Evolutionary conservation across 2,888 invertebrate species (phyloP), one percentile per base, ranked within the genome.

Genomic region (Andricus quercusramuli): DNA sequence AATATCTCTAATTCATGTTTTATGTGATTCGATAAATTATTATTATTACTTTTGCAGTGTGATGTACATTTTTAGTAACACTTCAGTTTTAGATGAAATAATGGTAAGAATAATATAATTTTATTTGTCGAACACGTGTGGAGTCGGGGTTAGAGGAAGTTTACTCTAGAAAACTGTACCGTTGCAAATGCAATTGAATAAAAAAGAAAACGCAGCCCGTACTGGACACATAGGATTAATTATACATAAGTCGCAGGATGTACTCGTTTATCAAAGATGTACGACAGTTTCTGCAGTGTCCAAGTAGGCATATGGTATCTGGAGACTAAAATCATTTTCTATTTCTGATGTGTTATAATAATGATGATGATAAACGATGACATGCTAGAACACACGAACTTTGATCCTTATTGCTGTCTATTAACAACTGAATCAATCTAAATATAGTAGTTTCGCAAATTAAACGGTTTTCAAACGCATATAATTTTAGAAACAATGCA

Each of bases 221-320:
- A 47, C 47, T 47, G 56, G n/a, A 51, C 56, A 56, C 5, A 51
- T 20, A 51, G 47, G 47, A 68, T 68, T 67, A 67, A 68, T 44
- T 68, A 68, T 44, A 44, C 44, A 44, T 47, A 47, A 68, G 47
- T 29, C 70, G 17, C 47, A n/a, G 29, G 70, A 51, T 70, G 70
- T 51, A 70, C 22, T 44, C n/a, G 47, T 47, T 70, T 70, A 70
- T 68, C 41, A n/a, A 47, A 70, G 29, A 70, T 11, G 47, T 20
- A 32, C 25, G 70, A 29, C 29, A 47, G 47, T 70, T 51, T 47
- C 29, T 70, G 29, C 29, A 51, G 25, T 11, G 25, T 20, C 3
- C 17, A 44, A 59, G 59, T 59, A 59, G 59, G 22, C 29, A 51
- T 22, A 47, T 29, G 41, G 17, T 32, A 59, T 22, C 6, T 51